phyloP scores from a whole-genome alignment of 1,140 invertebrate species.

The Pogonus chalceus region DNA sequence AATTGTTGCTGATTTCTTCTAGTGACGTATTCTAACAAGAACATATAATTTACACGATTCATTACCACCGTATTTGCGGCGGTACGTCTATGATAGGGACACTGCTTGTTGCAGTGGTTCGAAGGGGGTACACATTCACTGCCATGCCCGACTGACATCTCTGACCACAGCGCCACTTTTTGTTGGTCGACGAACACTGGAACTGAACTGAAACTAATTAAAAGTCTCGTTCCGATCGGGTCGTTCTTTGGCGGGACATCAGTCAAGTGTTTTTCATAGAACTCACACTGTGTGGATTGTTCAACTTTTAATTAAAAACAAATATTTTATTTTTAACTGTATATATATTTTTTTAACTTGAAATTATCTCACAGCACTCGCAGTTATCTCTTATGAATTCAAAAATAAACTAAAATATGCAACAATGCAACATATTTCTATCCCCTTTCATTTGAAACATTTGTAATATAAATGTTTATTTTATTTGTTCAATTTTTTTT shows the following conservation, averaged over 20 bases:
- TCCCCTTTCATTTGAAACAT: too few species aligned
- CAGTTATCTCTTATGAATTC: neutral
- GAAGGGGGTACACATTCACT: conserved; percentile 6
- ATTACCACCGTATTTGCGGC: conserved; percentile 22
- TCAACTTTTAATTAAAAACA: neutral
- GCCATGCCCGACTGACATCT: conserved; percentile 24
- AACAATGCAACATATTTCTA: too few species aligned
- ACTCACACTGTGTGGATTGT: neutral
- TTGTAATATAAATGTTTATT: too few species aligned
- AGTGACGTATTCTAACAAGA: conserved; percentile 8
- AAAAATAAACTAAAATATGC: too few species aligned
- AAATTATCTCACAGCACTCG: neutral
- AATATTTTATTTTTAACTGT: too few species aligned
- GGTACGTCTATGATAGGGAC: neutral
- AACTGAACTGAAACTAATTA: conserved; percentile 30
- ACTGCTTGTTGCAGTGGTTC: neutral
- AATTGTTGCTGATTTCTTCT: neutral
- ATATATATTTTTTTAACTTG: neutral
- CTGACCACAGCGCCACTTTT: conserved; percentile 23
- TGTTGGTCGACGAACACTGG: conserved; percentile 23
- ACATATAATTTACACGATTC: conserved; percentile 24
- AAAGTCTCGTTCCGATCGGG: conserved; percentile 24
- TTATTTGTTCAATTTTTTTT: too few species aligned
- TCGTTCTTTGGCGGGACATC: conserved; percentile 21
- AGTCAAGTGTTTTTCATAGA: conserved; percentile 12